Evolutionary conservation across 2,797 vertebrate species (phyloP), one percentile per base, ranked within the genome.

Genomic region (Dendrocincla tyrannina): DNA sequence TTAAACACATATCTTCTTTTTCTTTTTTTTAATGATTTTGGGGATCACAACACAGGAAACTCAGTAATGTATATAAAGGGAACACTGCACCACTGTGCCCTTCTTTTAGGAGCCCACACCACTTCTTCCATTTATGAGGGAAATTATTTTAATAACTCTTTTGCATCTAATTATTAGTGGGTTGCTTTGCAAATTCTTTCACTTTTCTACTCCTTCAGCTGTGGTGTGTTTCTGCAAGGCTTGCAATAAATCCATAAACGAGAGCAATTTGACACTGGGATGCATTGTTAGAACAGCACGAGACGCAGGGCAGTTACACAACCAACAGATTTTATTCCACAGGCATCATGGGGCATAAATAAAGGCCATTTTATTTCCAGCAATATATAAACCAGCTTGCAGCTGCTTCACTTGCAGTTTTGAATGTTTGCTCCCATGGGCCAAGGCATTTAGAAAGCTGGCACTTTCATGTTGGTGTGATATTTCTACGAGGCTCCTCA

Each of bases 401-500:
- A 91, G 80, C 41, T 37, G 55, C 55, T 89, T 89, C 18, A 23
- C 75, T 87, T 35, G 78, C 68, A 80, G 37, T 79, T 89, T 63
- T 10, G 70, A 95, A 35, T 64, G 46, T 59, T 93, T 74, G 39
- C 2, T 93, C 92, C 87, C 89, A 64, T n/a, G 68, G 79, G 81
- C 87, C 49, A 23, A 80, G 56, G 89, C 87, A 64, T 93, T 94
- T 44, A 76, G 56, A 69, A 91, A 81, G 46, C 72, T 88, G 88
- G 72, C 7, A 13, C 75, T 87, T 88, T 60, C 13, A 4, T 49
- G 67, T 19, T 52, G 24, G 33, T 70, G 50, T 35, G 88, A 35
- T 90, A 89, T 93, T 94, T 94, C 75, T 62, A 44, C 23, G 59
- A 66, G 78, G 59, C 78, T 96, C 69, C 81, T 94, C 55, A 68